Evolutionary conservation across 1,140 invertebrate genomes (phyloP).

Genomic region (Tribolium castaneum): DNA sequence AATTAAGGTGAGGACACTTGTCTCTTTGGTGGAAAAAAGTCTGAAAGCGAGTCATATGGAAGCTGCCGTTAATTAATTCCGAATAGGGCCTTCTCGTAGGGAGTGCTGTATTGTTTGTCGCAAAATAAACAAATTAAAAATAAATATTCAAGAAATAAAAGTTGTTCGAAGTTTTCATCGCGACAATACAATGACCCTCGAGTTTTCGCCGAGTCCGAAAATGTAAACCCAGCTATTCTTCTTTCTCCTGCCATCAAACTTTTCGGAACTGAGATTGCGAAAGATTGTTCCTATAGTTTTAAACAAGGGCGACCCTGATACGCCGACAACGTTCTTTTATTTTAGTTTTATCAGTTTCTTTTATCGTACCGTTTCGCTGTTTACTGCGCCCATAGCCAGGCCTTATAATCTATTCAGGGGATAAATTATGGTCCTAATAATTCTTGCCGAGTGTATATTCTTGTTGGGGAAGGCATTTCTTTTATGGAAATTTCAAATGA

Average conservation of each 20-base stretch:
- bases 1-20: not conserved
- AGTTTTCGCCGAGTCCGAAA: constrained; percentile 48
- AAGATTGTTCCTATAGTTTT: constrained; percentile 57
- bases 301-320: constrained; percentile 52
- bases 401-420: constrained; percentile 50
- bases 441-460: constrained; percentile 47
- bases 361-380: constrained; percentile 49
- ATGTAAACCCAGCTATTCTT: constrained; percentile 51
- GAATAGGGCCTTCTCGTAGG: not conserved
- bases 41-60: not conserved
- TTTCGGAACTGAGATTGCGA: constrained; percentile 56
- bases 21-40: not conserved
- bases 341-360: constrained; percentile 54
- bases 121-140: constrained; percentile 41
- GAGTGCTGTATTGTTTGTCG: not conserved
- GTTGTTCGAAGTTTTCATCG: constrained; percentile 44
- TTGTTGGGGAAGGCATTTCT: constrained; percentile 38
- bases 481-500: constrained; percentile 33
- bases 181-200: constrained; percentile 51
- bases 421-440: constrained; percentile 48
- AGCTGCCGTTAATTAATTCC: constrained; percentile 2
- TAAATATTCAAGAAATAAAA: constrained; percentile 50
- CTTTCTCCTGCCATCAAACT: constrained; percentile 57
- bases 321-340: constrained; percentile 51
- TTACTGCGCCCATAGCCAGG: constrained; percentile 40